Evolutionary conservation across 2,888 invertebrate genomes (phyloP).

Genomic region (Macrophya annulata): DNA sequence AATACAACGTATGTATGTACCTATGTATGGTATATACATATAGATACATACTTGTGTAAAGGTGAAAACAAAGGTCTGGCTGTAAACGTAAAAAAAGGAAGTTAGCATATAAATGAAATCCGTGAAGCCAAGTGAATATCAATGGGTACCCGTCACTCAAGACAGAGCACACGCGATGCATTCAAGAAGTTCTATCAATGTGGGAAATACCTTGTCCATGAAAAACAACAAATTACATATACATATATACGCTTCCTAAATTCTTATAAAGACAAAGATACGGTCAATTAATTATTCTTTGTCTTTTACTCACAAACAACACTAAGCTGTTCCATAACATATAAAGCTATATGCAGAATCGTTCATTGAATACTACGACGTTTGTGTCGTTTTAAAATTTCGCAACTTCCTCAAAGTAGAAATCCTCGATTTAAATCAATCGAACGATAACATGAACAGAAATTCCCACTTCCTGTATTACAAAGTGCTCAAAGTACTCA

Average conservation of each 20-base stretch:
- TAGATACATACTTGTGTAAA: neutral
- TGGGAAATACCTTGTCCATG: constrained; percentile 58
- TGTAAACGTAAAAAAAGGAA: constrained; percentile 54
- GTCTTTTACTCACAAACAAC: neutral
- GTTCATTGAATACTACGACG: neutral
- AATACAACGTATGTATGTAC: neutral
- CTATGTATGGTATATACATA: neutral
- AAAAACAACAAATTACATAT: constrained; percentile 74
- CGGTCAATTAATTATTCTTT: neutral
- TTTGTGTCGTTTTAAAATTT: neutral
- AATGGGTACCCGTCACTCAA: constrained; percentile 64
- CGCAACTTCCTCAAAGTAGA: constrained; percentile 24
- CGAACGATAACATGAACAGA: constrained; percentile 19
- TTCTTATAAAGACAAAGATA: constrained; percentile 1
- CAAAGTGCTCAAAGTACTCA: neutral
- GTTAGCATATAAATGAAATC: constrained; percentile 77
- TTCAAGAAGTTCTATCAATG: constrained; percentile 46
- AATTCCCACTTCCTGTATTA: neutral
- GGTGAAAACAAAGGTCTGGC: constrained; percentile 6
- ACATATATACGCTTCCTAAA: neutral
- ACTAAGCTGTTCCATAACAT: neutral
- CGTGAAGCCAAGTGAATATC: constrained; percentile 72
- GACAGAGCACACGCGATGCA: constrained; percentile 52
- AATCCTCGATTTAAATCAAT: neutral
- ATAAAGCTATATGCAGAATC: too few relatives aligned